Base-by-base conservation (phyloP, 2,113 vertebrate species). In the Leptobrachium ailaonicum region DNA sequence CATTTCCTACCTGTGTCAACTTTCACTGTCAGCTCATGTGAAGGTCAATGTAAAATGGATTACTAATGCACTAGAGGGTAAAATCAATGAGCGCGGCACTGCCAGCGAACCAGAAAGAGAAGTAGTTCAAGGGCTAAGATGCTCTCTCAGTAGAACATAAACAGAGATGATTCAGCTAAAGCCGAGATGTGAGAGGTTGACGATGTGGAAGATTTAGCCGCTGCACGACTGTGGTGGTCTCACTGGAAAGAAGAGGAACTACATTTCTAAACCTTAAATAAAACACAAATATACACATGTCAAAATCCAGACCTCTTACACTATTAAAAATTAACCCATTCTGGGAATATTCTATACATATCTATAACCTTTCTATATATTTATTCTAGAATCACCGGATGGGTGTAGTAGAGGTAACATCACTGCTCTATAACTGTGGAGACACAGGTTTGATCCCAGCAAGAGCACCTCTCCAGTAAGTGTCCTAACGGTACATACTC, bases 41-140 rank as follows among this genome's bases (percentile, higher is more conserved):
- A 74, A 81, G 79, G 71, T 81, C 79, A 81, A 81, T 81, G 79
- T 75, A 81, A 81, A 75, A 81, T 62, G 79, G 64, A 81, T 81
- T 81, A 81, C 71, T 75, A 81, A 81, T 81, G 79, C 66, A 81
- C 75, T 81, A 69, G 72, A 81, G 79, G 60, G 66, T 58, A 69
- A 66, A 81, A 81, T 81, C 79, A 81, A 81, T 80, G 79, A 81
- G 71, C 54, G 32, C 66, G 67, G 13, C 32, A 66, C 72, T 66
- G 32, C 56, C 79, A 50, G 64, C 69, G 79, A 81, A 69, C 79
- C 79, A 75, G 79, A 75, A 68, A 41, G 67, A 47, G 69, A 71
- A 13, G 62, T 66, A 67, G 79, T 69, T 43, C 79, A 81, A 75
- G 71, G 79, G 79, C 71, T 81, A 69, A 68, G 72, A 69, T 47